phyloP scores from a whole-genome alignment of 2,797 vertebrate species.

The Syndactyla subalaris region DNA sequence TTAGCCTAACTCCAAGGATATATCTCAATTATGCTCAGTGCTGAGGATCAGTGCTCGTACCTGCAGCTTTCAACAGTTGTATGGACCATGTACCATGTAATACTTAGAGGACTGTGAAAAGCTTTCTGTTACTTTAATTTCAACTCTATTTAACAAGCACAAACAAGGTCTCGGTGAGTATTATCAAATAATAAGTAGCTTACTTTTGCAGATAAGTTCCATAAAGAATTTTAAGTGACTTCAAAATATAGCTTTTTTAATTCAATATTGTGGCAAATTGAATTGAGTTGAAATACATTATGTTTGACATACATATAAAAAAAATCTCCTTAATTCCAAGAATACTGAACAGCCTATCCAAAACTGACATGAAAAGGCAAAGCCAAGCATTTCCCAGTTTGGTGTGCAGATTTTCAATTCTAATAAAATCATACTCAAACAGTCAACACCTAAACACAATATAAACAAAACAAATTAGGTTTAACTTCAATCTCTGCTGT shows the following conservation, averaged over 20 bases:
- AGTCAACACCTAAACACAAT: not conserved
- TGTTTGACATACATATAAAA: not conserved
- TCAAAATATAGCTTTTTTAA: not conserved
- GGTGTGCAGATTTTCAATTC: not conserved
- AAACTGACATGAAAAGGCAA: not conserved
- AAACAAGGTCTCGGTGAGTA: not conserved
- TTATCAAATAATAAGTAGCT: not conserved
- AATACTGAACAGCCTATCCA: not conserved
- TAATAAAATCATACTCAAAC: not conserved
- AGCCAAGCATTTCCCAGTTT: not conserved
- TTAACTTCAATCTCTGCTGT: not conserved
- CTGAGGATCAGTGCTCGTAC: not conserved
- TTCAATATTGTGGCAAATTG: not conserved
- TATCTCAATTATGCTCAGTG: not conserved
- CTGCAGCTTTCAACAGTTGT: not conserved
- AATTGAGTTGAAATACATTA: not conserved
- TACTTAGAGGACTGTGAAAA: not conserved
- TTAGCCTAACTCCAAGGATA: not conserved
- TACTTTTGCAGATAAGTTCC: not conserved
- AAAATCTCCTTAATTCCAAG: not conserved
- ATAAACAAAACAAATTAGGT: not conserved
- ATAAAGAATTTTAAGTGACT: not conserved
- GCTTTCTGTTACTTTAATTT: not conserved
- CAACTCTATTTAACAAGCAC: not conserved
- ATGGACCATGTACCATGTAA: not conserved